A percentile compares a stretch with the other conserved stretches of the same genome.
These are phyloP conservation scores for Tachina lurida DNA, from an alignment of 2,888 invertebrate genomes.

Conservation along the genomic window DNA sequence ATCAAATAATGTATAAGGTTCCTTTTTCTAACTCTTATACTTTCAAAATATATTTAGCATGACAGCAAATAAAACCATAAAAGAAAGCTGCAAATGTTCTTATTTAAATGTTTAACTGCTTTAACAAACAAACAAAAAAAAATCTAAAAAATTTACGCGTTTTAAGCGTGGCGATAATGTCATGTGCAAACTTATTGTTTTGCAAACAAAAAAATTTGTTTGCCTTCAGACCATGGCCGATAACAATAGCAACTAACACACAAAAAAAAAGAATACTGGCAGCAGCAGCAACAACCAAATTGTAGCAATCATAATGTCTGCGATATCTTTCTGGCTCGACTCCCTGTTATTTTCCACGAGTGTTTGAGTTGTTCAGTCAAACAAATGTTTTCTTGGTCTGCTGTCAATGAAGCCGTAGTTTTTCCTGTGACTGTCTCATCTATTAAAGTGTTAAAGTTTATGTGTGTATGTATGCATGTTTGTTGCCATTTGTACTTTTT, in stretches of 20 bases:
- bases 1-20: neutral
- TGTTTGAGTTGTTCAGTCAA: conserved; percentile 65
- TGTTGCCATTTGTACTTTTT: conserved; percentile 19
- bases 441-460: neutral
- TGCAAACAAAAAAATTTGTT: conserved; percentile 39
- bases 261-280: neutral
- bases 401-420: conserved; percentile 63
- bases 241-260: conserved; percentile 12
- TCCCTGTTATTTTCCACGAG: conserved; percentile 43
- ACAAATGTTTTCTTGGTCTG: conserved; percentile 67
- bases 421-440: conserved; percentile 31
- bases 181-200: conserved; percentile 64
- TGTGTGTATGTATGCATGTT: neutral
- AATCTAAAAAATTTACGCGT: conserved; percentile 54
- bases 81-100: conserved; percentile 1
- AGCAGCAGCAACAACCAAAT: conserved; percentile 9
- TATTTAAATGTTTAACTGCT: neutral
- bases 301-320: conserved; percentile 61
- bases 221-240: conserved; percentile 58
- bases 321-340: conserved; percentile 56
- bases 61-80: conserved; percentile 24
- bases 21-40: conserved; percentile 31
- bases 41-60: conserved; percentile 56
- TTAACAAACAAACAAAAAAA: neutral
- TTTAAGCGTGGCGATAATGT: conserved; percentile 70